Conservation (phyloP, 2,888 invertebrate genomes). For the Anthrax anthrax region DNA sequence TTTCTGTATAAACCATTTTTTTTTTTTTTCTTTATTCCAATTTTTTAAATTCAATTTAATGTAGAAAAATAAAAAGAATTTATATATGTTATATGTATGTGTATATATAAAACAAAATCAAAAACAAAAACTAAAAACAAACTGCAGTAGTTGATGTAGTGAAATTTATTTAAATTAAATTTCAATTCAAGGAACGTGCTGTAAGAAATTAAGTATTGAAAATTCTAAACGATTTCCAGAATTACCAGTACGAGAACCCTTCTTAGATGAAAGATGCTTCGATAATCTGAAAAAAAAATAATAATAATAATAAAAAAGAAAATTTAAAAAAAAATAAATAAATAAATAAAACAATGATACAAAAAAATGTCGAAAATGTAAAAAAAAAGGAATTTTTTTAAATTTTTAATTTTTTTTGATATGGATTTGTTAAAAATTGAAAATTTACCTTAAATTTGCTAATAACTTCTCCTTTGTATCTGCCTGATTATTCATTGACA, state of each 20-base stretch:
- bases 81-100: too few relatives aligned
- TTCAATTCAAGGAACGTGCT: slow-evolving; percentile 31
- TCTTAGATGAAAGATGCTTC: slow-evolving; percentile 26
- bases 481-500: slow-evolving; percentile 14
- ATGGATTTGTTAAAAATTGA: too few relatives aligned
- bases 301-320: background rate
- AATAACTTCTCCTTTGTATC: slow-evolving; percentile 31
- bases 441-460: slow-evolving; percentile 29
- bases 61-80: background rate
- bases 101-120: background rate
- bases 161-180: too few relatives aligned
- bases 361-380: background rate
- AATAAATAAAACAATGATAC: background rate
- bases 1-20: slow-evolving; percentile 11
- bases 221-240: slow-evolving; percentile 32
- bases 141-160: background rate
- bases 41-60: background rate
- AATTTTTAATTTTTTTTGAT: background rate
- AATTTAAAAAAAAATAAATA: background rate
- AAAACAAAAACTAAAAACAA: background rate
- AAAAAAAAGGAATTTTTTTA: background rate
- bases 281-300: slow-evolving; percentile 21
- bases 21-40: background rate
- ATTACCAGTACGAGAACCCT: slow-evolving; percentile 33
- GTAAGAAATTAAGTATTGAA: slow-evolving; percentile 29